Conservation (phyloP, 2,888 invertebrate species). For the Trachelus iudaicus region DNA sequence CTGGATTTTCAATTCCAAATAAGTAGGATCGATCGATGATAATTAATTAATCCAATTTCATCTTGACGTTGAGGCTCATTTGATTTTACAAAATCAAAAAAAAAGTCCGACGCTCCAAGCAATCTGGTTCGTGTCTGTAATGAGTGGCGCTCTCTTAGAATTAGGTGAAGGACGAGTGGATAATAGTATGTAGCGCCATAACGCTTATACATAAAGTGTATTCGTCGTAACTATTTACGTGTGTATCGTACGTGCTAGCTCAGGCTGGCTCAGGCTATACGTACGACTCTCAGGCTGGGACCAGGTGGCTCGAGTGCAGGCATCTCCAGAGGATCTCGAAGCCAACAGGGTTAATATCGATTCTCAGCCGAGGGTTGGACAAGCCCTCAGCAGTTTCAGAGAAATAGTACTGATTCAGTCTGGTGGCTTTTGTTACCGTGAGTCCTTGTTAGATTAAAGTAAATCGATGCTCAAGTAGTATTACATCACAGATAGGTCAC, state of each 20-base stretch:
- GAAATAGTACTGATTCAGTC: background rate
- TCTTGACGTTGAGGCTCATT: background rate
- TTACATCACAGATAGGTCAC: background rate
- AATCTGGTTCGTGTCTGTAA: background rate
- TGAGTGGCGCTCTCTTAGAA: background rate
- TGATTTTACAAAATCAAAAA: background rate
- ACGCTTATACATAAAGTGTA: background rate
- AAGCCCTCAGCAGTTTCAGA: background rate
- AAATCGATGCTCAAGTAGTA: background rate
- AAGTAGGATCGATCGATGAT: background rate
- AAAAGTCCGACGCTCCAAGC: background rate
- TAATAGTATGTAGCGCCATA: background rate
- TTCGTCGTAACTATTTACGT: background rate
- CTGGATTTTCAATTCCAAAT: background rate
- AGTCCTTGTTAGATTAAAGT: background rate
- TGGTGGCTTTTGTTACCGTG: background rate
- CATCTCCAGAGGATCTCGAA: background rate
- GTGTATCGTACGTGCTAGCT: background rate
- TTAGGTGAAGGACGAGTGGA: constrained; percentile 4
- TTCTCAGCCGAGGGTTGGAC: background rate
- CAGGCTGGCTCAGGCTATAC: background rate
- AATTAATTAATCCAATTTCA: background rate
- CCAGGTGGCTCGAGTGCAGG: background rate
- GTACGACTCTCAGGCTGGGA: background rate
- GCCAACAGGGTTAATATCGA: background rate